Evolutionary conservation across 2,888 invertebrate genomes (phyloP).

Genomic region (Oscheius sp.): DNA sequence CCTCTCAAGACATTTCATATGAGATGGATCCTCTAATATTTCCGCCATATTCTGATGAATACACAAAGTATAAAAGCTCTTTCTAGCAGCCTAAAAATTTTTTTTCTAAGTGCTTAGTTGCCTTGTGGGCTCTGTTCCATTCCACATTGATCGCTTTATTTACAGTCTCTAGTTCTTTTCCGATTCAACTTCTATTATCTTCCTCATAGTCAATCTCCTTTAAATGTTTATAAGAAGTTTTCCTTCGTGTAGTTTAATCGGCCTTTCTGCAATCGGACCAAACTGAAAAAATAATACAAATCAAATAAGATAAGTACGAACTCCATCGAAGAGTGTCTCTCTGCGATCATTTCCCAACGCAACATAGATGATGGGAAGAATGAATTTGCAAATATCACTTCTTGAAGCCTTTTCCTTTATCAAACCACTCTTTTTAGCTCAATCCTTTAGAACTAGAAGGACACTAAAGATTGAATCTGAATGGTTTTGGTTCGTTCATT

Average conservation of each 20-base stretch:
- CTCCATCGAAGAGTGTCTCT: background rate
- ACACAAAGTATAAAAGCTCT: background rate
- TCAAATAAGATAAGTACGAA: no score
- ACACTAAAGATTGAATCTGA: background rate
- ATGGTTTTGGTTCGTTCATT: no score
- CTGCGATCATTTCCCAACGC: background rate
- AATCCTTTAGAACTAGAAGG: background rate
- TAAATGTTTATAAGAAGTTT: background rate
- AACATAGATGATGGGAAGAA: no score
- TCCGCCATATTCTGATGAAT: conserved; percentile 1
- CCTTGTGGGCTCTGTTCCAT: background rate
- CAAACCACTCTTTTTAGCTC: background rate
- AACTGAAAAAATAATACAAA: background rate
- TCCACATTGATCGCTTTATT: background rate
- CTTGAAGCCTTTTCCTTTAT: no score
- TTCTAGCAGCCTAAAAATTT: conserved; percentile 8
- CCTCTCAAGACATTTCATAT: background rate
- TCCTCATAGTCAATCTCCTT: background rate
- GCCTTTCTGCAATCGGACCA: no score
- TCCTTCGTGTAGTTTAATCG: background rate
- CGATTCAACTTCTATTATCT: background rate
- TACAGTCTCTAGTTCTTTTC: background rate
- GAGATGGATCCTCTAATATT: background rate
- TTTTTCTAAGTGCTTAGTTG: no score
- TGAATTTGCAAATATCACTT: no score